Evolutionary conservation across 2,888 invertebrate species (phyloP), one percentile per base, ranked within the genome.

Genomic region (Agonopterix alstromeriana): DNA sequence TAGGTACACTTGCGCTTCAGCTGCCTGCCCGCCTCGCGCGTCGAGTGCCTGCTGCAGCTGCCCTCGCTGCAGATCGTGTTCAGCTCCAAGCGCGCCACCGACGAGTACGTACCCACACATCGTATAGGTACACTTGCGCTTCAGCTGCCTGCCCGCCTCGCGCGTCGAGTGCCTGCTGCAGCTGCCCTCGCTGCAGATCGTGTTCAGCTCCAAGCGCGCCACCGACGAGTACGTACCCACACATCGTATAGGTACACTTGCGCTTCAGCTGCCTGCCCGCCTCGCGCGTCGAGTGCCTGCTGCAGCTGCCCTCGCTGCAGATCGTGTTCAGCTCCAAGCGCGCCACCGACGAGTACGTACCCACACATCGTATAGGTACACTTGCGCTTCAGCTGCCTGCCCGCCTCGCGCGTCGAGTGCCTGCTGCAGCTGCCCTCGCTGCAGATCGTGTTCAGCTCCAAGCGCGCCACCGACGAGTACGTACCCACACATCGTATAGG

Each of bases 11-110:
- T 98, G 82, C 89, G 98, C 51, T 99, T 99, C 84, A 97, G 97
- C 60, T 98, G 98, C 82, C 90, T 98, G 67, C 98, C 98, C 0
- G 96, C 97, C 0, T 98, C 98, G 4, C 90, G 98, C 54, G 98
- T 98, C 1, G 98, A 98, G 84, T 98, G 98, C 71, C 94, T 98
- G 91, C 90, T 98, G 55, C 96, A 97, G 76, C 90, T 99, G 66
- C 99, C 99, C 7, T 96, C 97, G n/a, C 90, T 99, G 60, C 98
- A 98, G 79, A 95, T 99, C 61, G 97, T 99, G 2, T 98, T 98
- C 81, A 98, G 98, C 66, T 97, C 97, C 36, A 97, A 97, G 81
- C 89, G 97, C 46, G 94, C 95, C 0, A 93, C 94, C 58, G 94
- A 95, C 60, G 95, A 96, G n/a, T n/a, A n/a, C n/a, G n/a, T n/a